phyloP scores from a whole-genome alignment of 2,113 vertebrate species.

The Osmerus mordax region DNA sequence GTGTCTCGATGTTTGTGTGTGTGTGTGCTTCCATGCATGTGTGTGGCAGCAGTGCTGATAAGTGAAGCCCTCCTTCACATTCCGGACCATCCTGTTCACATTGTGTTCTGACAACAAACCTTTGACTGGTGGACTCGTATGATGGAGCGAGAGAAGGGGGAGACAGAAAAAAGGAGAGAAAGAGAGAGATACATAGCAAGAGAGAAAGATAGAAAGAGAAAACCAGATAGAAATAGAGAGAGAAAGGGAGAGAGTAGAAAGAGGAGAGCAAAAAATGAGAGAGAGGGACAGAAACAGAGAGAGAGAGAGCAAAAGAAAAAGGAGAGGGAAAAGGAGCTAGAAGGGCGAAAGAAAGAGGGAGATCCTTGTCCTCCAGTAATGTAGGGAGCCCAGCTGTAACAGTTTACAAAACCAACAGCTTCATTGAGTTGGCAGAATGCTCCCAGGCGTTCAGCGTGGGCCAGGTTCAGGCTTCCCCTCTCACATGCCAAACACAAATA shows the following conservation, averaged over 20 bases:
- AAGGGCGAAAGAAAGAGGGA: constrained; percentile 16
- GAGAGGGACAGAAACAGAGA: constrained; percentile 10
- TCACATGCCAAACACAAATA: constrained; percentile 64
- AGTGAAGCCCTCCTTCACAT: constrained; percentile 1
- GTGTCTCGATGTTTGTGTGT: not conserved
- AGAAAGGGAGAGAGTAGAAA: not conserved
- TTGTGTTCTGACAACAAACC: constrained; percentile 8
- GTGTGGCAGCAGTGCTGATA: constrained; percentile 4
- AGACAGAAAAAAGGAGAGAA: not conserved
- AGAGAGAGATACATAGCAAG: not conserved
- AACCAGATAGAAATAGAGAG: not conserved
- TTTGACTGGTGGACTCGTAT: not conserved
- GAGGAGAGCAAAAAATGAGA: constrained; percentile 4
- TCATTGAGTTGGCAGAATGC: constrained; percentile 66
- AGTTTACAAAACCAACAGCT: constrained; percentile 72
- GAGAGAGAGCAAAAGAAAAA: not conserved
- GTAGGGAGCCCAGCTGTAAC: constrained; percentile 62
- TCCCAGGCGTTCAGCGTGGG: constrained; percentile 62
- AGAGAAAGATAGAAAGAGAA: constrained; percentile 5
- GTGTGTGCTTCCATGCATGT: not conserved
- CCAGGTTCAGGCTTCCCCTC: constrained; percentile 56
- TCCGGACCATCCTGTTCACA: constrained; percentile 7
- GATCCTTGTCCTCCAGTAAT: constrained; percentile 53
- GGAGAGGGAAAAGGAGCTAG: not conserved
- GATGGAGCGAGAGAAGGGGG: not conserved